Evolutionary conservation across 30 jellyfish, hydroid and myxozoan species (phyloP).

Genomic region (Rhopilema esculentum): DNA sequence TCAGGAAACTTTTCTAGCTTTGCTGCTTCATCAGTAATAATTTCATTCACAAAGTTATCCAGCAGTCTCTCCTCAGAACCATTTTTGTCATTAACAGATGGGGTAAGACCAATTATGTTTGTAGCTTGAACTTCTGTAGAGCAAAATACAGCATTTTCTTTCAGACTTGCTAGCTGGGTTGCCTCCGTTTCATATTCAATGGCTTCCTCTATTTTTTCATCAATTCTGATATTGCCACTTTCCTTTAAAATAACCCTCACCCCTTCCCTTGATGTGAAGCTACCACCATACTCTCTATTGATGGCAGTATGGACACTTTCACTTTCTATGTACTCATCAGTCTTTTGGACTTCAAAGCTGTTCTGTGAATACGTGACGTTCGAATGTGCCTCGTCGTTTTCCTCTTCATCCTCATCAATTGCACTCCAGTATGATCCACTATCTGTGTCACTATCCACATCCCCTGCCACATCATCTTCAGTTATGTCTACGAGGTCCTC

Average conservation of each 20-base stretch:
- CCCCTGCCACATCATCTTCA: conserved; percentile 48
- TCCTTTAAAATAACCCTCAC: not conserved
- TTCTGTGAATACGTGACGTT: conserved; percentile 22
- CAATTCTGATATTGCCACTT: not conserved
- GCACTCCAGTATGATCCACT: conserved; percentile 88
- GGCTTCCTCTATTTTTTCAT: not conserved
- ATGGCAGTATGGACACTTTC: conserved; percentile 38
- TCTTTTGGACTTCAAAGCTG: not conserved
- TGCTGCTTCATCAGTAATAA: not conserved
- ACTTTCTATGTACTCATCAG: conserved; percentile 15
- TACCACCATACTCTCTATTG: conserved; percentile 15
- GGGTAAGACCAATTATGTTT: not conserved
- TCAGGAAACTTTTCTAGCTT: not conserved
- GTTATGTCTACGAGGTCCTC: conserved; percentile 61
- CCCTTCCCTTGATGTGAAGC: conserved; percentile 14
- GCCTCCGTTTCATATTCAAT: conserved; percentile 3
- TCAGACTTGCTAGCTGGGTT: not conserved
- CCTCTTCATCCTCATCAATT: conserved; percentile 65
- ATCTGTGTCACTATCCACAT: conserved; percentile 70
- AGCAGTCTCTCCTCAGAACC: not conserved
- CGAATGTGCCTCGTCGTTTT: conserved; percentile 1
- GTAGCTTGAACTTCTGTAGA: not conserved
- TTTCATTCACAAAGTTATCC: not conserved
- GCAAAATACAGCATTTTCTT: not conserved
- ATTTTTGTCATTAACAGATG: not conserved